These are phyloP conservation scores for Carassius gibelio DNA, from an alignment of 2,113 vertebrate genomes.

Conservation along the genomic window DNA sequence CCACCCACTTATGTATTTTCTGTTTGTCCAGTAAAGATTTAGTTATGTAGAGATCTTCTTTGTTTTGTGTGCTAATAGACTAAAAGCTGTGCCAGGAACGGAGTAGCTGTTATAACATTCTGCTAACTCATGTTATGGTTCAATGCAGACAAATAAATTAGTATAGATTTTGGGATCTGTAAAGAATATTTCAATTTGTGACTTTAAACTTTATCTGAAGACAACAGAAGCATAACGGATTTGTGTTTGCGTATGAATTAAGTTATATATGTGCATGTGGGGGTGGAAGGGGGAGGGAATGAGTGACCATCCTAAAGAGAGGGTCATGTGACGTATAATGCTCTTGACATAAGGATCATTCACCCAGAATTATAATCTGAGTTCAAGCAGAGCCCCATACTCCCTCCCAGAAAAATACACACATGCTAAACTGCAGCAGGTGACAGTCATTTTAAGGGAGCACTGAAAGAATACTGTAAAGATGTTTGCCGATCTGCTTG, in stretches of 20 bases:
- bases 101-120: background rate
- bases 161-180: background rate
- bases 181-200: background rate
- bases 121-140: background rate
- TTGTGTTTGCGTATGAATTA: background rate
- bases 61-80: constrained; percentile 37
- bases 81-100: constrained; percentile 41
- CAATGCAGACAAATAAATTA: constrained; percentile 1
- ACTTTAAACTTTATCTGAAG: background rate
- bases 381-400: constrained; percentile 40
- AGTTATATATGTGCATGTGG: background rate
- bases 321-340: constrained; percentile 58
- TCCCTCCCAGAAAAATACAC: constrained; percentile 47
- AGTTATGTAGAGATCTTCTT: constrained; percentile 9
- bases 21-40: constrained; percentile 27
- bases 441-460: background rate
- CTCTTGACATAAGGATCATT: constrained; percentile 57
- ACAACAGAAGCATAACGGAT: background rate
- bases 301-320: constrained; percentile 51
- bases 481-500: background rate
- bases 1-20: constrained; percentile 31
- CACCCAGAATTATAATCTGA: constrained; percentile 58
- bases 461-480: background rate
- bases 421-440: background rate
- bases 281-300: background rate